Evolutionary conservation across 2,113 vertebrate species (phyloP).

Genomic region (Phylloscopus whistleri): DNA sequence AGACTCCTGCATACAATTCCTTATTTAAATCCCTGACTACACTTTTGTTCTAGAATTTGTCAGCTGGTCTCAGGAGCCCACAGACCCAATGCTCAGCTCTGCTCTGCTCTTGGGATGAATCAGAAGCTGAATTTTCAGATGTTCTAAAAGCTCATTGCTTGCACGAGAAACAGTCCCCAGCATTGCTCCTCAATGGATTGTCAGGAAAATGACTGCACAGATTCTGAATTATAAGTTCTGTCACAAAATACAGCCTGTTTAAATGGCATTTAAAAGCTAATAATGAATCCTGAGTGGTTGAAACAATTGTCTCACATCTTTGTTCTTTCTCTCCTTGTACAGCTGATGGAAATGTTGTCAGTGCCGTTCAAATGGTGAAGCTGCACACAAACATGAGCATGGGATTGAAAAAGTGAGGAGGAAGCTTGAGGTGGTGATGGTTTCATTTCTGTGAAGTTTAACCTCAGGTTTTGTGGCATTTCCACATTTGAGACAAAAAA

Average conservation of each 20-base stretch:
- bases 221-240: neutral
- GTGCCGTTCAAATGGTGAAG: neutral
- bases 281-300: neutral
- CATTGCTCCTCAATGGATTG: neutral
- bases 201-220: neutral
- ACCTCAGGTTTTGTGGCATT: neutral
- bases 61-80: neutral
- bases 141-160: neutral
- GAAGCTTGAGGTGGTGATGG: neutral
- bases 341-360: neutral
- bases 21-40: neutral
- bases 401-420: neutral
- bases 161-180: neutral
- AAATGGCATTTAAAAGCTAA: neutral
- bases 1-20: neutral
- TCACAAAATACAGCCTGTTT: neutral
- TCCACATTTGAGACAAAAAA: neutral
- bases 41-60: neutral
- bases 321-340: neutral
- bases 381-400: neutral
- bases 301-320: neutral
- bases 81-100: neutral
- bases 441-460: constrained; percentile 20
- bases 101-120: neutral
- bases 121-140: neutral